Base-by-base conservation (phyloP, 2,113 vertebrate genomes). In the Lampris incognitus region DNA sequence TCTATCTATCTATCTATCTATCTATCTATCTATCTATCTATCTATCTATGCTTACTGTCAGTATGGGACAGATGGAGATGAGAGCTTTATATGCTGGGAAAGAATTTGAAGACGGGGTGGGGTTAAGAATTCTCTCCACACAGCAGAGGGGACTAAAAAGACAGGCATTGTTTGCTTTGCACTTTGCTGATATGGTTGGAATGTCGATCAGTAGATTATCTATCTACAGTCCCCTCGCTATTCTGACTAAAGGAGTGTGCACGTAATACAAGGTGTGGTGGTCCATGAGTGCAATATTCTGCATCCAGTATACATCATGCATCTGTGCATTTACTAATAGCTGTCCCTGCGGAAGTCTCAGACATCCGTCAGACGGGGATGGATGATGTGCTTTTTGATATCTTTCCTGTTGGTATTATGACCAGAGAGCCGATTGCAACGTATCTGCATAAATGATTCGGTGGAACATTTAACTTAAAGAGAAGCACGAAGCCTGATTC, bases 121-220 rank as follows among this genome's bases (percentile, higher is more conserved):
- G 67, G 72, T 79, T 44, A 8, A n/a, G 5, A 57, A 54, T 60
- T 51, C 4, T n/a, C 13, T 39, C 5, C 5, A 60, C 42, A 75
- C 59, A 67, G 36, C 24, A 24, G 24, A 24, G 24, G 24, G 24
- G 24, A 24, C 24, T 24, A 68, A 63, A 64, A 66, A 85, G 66
- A 79, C 40, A 61, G 66, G 50, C 44, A 42, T 6, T 82, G 72
- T 89, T 89, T 85, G 71, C 62, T 61, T 57, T 64, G 71, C 57
- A 55, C 65, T 61, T 42, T 2, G 24, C 74, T 78, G 87, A 90
- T 91, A 91, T 44, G 60, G 41, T 39, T 83, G 81, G 87, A 90
- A 92, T 88, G 76, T 66, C 39, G 40, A 73, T 80, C 64, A 79
- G 58, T 61, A 57, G 50, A 24, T n/a, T 1, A 9, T 69, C 67